A percentile compares a stretch with the other conserved stretches of the same genome.
Conservation (phyloP, 2,113 vertebrate genomes). For the Pithys albifrons region DNA sequence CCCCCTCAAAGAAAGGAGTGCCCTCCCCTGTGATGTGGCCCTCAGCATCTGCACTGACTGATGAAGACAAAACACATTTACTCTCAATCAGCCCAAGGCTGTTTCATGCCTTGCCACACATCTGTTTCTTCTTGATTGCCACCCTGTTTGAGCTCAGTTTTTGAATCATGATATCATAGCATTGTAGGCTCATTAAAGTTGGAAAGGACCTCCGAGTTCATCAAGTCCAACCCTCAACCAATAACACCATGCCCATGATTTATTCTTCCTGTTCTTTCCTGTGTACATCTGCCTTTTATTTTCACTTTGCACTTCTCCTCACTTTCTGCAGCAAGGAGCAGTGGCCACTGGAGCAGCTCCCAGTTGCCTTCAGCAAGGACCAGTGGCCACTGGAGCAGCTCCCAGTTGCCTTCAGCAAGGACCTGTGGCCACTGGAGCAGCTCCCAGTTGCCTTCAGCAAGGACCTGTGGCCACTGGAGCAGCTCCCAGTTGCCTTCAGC, state of each 20-base stretch:
- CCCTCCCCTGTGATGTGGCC: accelerated
- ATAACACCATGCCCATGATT: no score
- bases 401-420: no score
- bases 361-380: no score
- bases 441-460: no score
- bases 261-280: background rate
- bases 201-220: background rate
- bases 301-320: background rate
- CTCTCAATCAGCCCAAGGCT: accelerated
- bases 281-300: background rate
- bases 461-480: no score
- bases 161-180: background rate
- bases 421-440: no score
- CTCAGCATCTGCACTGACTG: background rate
- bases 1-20: background rate
- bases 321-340: no score
- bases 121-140: background rate
- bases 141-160: background rate
- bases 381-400: no score
- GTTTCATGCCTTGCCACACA: background rate
- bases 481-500: no score
- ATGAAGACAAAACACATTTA: background rate
- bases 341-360: no score
- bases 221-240: background rate
- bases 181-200: background rate